Percentiles rank a stretch among this genome's conserved stretches.
Conservation (phyloP, 2,113 vertebrate genomes). For the Cercopithecus mona region DNA sequence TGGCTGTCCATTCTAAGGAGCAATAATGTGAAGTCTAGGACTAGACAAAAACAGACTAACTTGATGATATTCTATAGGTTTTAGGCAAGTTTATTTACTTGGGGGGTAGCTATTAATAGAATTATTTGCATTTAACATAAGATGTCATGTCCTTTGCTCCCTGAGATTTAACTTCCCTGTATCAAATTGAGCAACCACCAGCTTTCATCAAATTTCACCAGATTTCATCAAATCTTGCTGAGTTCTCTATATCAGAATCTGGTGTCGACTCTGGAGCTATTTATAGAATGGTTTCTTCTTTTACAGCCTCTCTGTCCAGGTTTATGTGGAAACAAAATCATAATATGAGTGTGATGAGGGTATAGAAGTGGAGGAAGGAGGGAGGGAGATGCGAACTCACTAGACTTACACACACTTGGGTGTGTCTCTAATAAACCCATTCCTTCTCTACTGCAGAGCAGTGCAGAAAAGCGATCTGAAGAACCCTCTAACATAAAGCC, state of each 20-base stretch:
- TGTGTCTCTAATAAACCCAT: background rate
- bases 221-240: background rate
- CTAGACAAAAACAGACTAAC: background rate
- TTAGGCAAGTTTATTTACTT: background rate
- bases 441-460: background rate
- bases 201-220: background rate
- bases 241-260: background rate
- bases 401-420: background rate
- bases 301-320: background rate
- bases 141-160: background rate
- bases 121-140: background rate
- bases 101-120: background rate
- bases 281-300: background rate
- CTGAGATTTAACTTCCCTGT: background rate
- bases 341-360: background rate
- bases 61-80: background rate
- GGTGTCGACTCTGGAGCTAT: background rate
- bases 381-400: background rate
- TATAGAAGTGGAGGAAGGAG: rapidly evolving
- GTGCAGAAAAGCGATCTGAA: background rate
- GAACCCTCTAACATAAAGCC: background rate
- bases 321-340: background rate
- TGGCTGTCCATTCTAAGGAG: background rate
- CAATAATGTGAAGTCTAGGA: background rate
- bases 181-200: background rate